phyloP scores from a whole-genome alignment of 2,113 vertebrate genomes.

The Syngnathus scovelli region DNA sequence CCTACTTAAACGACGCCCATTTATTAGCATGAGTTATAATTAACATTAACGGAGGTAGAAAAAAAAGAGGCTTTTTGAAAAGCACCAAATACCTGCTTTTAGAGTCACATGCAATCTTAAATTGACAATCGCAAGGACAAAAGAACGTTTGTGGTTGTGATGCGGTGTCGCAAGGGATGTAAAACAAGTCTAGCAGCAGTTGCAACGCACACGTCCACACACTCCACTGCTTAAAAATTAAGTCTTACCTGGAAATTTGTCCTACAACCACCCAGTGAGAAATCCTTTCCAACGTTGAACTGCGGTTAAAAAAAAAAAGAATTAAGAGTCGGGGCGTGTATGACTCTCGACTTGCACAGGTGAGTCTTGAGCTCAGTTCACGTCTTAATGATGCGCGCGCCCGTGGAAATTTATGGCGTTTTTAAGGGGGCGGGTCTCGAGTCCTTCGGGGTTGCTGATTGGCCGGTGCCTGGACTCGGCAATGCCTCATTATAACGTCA shows the following conservation, averaged over 20 bases:
- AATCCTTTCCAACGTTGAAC: not conserved
- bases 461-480: not conserved
- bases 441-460: slow-evolving; percentile 17
- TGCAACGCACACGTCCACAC: not conserved
- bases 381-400: accelerated
- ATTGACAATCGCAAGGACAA: not conserved
- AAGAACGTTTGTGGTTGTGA: not conserved
- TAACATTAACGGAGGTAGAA: not conserved
- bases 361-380: not conserved
- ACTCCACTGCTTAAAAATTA: not conserved
- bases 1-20: not conserved
- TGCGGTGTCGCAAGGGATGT: slow-evolving; percentile 4
- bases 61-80: not conserved
- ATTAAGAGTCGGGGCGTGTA: not conserved
- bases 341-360: slow-evolving; percentile 2
- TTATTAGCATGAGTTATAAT: not conserved
- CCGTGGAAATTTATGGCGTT: not conserved
- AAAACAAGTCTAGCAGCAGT: slow-evolving; percentile 6
- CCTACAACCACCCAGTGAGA: not conserved
- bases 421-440: not conserved
- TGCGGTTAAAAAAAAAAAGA: not conserved
- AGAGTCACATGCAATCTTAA: not conserved
- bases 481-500: slow-evolving; percentile 19
- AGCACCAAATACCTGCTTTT: not conserved
- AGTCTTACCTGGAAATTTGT: not conserved